Base-by-base conservation (phyloP, 1,140 invertebrate genomes). In the Prorops nasuta region DNA sequence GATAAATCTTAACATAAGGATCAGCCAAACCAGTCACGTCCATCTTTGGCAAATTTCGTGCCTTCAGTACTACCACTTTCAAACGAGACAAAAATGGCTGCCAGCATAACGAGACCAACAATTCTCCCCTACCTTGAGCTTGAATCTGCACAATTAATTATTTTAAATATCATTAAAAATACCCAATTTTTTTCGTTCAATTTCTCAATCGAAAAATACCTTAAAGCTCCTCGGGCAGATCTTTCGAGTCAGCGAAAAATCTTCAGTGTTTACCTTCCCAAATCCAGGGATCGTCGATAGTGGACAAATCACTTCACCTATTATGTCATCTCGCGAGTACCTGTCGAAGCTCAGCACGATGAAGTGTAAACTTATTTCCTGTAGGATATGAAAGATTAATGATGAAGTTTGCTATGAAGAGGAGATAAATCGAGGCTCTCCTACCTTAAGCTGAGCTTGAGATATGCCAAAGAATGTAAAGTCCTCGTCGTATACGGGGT, bases 271-370 rank as follows among this genome's bases (percentile, higher is more conserved):
- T 9, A 86, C 85, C 46, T 89, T 83, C 6, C 88, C 85, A 36
- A 94, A 79, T 67, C 92, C 89, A 7, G 66, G 35, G 36, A 94
- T 82, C 16, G 82, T 83, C 17, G 86, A 86, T 48, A 97, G 74
- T 12, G 89, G 87, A 55, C 90, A 91, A 54, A 96, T 88, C n/a
- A 96, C 91, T 79, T 98, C 96, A 14, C 96, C 96, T 47, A 98
- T 96, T 46, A 98, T 92, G 66, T 98, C 94, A 69, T 98, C 96
- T 15, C 95, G 84, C 20, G 93, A 96, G 74, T 98, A 98, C 70
- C 95, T 85, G 78, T 98, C 96, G 74, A 98, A 98, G 74, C 94
- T 96, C 53, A 98, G 83, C 3, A 95, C 89, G 20, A 96, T 91
- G 69, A 98, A 96, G 76, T 98, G 94, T 15, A 98, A 79, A 12